Percentiles rank a stretch among this genome's conserved stretches.
These are phyloP conservation scores for Cordylochernes scorpioides DNA, from an alignment of 2,888 invertebrate genomes.

Conservation along the genomic window DNA sequence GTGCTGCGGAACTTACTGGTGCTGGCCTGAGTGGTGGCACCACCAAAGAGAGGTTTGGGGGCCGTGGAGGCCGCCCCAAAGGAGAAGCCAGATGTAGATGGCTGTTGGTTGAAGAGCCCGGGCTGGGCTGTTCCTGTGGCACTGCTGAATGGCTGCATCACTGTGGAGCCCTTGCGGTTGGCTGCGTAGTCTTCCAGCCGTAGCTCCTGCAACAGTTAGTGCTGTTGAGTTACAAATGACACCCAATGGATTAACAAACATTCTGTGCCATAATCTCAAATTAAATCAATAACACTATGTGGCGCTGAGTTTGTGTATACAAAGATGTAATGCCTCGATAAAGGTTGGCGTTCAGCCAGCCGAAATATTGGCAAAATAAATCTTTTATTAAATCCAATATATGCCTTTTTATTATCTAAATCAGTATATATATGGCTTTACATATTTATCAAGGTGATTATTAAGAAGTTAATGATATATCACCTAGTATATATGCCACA, in stretches of 20 bases:
- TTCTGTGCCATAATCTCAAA: neutral
- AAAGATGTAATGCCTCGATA: no score
- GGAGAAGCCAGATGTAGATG: constrained; percentile 12
- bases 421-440: neutral
- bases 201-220: constrained; percentile 34
- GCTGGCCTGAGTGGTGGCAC: constrained; percentile 18
- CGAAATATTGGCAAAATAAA: no score
- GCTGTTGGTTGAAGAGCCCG: constrained; percentile 12
- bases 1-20: constrained; percentile 6
- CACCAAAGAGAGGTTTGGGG: constrained; percentile 31
- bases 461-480: neutral
- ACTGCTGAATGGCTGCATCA: constrained; percentile 27
- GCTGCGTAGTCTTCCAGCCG: constrained; percentile 74
- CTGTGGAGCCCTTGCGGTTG: constrained; percentile 67
- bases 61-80: constrained; percentile 20
- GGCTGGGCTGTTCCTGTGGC: constrained; percentile 14
- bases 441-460: neutral
- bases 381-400: no score
- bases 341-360: no score
- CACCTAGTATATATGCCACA: neutral
- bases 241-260: neutral
- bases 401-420: no score
- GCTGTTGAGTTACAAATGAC: neutral
- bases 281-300: no score
- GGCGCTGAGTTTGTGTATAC: no score